These are phyloP conservation scores for Melanotaenia parkinsoni DNA, from an alignment of 2,797 vertebrate species.

Conservation along the genomic window DNA sequence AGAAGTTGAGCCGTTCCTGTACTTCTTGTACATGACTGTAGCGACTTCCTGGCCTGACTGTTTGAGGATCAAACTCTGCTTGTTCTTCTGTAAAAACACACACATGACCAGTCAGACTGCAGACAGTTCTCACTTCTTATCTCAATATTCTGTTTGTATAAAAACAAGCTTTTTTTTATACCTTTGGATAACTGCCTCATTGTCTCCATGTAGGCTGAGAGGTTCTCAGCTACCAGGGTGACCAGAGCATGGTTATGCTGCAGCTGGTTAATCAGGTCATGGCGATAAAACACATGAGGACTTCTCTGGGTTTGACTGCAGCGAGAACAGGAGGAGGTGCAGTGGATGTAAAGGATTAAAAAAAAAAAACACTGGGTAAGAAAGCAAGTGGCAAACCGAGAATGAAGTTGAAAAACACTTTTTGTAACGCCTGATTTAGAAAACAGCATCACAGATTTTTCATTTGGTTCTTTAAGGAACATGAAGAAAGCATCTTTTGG, in stretches of 20 bases:
- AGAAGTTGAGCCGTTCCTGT: slow-evolving; percentile 97
- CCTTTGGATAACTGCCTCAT: slow-evolving; percentile 99
- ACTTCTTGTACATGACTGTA: slow-evolving; percentile 99
- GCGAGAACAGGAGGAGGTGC: slow-evolving; percentile 40
- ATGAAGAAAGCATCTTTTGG: slow-evolving; percentile 58
- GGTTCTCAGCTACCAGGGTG: slow-evolving; percentile 98
- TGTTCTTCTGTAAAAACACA: slow-evolving; percentile 86
- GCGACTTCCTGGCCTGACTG: slow-evolving; percentile 95
- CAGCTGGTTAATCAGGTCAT: slow-evolving; percentile 99
- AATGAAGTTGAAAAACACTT: slow-evolving; percentile 30
- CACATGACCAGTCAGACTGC: slow-evolving; percentile 13
- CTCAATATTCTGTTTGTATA: no score
- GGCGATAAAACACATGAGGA: slow-evolving; percentile 98
- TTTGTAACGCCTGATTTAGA: slow-evolving; percentile 31
- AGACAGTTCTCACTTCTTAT: not conserved
- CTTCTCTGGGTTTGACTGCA: slow-evolving; percentile 97
- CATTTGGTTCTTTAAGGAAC: slow-evolving; percentile 43
- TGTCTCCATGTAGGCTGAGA: slow-evolving; percentile 98
- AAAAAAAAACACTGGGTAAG: slow-evolving; percentile 17
- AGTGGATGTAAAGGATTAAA: slow-evolving; percentile 14
- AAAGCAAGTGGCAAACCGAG: slow-evolving; percentile 3
- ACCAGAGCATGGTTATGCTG: slow-evolving; percentile 99
- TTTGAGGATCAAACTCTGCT: slow-evolving; percentile 98
- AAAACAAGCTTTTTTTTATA: slow-evolving; percentile 60
- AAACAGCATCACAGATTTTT: slow-evolving; percentile 58